Evolutionary conservation across 2,113 vertebrate genomes (phyloP).

Genomic region (Periophthalmodon schlosseri): DNA sequence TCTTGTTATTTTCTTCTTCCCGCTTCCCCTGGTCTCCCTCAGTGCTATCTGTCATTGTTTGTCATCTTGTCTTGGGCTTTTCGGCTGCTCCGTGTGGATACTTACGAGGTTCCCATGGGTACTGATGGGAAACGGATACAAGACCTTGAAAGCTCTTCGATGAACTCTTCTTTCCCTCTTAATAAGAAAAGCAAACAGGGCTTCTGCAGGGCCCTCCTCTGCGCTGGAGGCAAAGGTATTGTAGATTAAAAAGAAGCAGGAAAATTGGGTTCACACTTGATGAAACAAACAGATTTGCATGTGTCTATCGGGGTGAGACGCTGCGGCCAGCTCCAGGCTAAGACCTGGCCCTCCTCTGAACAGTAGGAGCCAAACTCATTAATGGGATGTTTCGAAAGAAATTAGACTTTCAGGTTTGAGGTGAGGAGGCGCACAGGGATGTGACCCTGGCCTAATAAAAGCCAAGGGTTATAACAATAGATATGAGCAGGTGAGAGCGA

Average conservation of each 20-base stretch:
- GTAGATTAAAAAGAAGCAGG: slow-evolving; percentile 74
- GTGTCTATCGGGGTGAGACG: slow-evolving; percentile 72
- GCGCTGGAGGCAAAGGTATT: slow-evolving; percentile 79
- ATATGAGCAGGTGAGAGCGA: slow-evolving; percentile 30
- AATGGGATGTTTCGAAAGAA: slow-evolving; percentile 70
- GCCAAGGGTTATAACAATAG: slow-evolving; percentile 48
- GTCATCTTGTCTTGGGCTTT: slow-evolving; percentile 35
- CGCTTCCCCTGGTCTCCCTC: slow-evolving; percentile 14
- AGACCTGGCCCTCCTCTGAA: slow-evolving; percentile 72
- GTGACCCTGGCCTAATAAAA: slow-evolving; percentile 60
- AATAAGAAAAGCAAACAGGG: slow-evolving; percentile 61
- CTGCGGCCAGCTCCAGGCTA: slow-evolving; percentile 76
- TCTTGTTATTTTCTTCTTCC: slow-evolving; percentile 13
- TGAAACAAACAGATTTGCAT: slow-evolving; percentile 80
- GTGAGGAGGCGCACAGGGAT: slow-evolving; percentile 45
- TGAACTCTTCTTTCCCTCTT: slow-evolving; percentile 44
- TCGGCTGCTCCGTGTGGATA: slow-evolving; percentile 36
- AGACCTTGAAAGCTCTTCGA: slow-evolving; percentile 21
- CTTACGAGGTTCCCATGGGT: slow-evolving; percentile 45
- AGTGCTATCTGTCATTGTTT: slow-evolving; percentile 48
- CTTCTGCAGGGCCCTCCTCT: slow-evolving; percentile 54
- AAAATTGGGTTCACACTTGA: slow-evolving; percentile 83
- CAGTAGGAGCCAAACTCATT: slow-evolving; percentile 70
- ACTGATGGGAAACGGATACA: slow-evolving; percentile 31
- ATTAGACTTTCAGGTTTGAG: slow-evolving; percentile 65